Conservation (phyloP, 2,113 vertebrate genomes). For the Glaucomys volans region DNA sequence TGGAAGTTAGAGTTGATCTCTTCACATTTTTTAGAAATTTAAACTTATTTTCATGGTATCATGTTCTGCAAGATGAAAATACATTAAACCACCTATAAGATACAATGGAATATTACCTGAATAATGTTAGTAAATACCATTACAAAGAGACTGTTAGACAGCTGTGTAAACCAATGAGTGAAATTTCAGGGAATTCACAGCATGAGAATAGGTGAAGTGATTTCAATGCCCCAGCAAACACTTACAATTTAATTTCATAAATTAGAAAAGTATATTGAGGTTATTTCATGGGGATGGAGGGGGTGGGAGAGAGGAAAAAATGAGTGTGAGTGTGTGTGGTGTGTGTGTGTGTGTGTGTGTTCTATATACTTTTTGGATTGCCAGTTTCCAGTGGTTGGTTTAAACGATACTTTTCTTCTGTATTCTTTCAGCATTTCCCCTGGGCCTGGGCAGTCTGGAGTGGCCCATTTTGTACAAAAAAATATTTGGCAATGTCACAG, state of each 20-base stretch:
- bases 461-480: not conserved
- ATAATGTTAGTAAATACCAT: not conserved
- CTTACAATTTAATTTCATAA: constrained; percentile 22
- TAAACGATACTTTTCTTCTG: not conserved
- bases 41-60: constrained; percentile 31
- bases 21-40: constrained; percentile 47
- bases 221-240: not conserved
- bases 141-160: not conserved
- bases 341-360: too few species aligned
- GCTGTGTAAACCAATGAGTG: not conserved
- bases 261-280: not conserved
- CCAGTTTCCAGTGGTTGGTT: not conserved
- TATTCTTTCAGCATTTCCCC: not conserved
- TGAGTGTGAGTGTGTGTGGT: too few species aligned
- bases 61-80: not conserved
- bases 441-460: not conserved
- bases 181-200: not conserved
- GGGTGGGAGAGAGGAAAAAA: not conserved
- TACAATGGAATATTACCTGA: not conserved
- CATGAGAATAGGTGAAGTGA: not conserved
- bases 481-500: not conserved
- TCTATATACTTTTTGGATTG: not conserved
- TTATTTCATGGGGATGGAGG: not conserved
- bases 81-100: not conserved
- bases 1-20: not conserved